Base-by-base conservation (phyloP, 2,888 invertebrate genomes). In the Incurvaria masculella region DNA sequence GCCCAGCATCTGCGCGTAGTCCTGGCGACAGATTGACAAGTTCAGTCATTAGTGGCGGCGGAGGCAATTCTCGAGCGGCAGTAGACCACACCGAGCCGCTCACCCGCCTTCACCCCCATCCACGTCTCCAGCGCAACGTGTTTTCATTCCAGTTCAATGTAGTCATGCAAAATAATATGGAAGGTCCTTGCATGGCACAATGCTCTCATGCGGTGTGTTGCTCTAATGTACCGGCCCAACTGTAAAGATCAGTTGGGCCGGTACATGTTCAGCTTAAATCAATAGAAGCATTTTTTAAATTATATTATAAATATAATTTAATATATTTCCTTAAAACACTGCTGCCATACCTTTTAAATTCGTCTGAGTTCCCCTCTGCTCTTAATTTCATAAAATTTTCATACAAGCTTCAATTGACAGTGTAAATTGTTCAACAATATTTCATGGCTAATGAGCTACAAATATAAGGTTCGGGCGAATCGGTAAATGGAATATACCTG, bases 1-100 rank as follows among this genome's bases (percentile, higher is more conserved):
- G 0, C 75, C 78, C 16, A 65, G 66, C 1, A 60, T 76, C 57
- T 78, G 76, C 0, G 81, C 82, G 65, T 82, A 88, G 57, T 88
- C 88, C 55, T 80, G 80, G 55, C 85, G 27, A 10, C 17, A 44
- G n/a, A 16, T 2, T 5, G 27, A 27, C 16, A 17, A 18, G 16
- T 45, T 45, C 16, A 14, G n/a, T 16, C 17, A 11, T 1, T 27
- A 16, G 11, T 11, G 23, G 5, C 10, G 11, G 10, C 39, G 57
- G 10, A 8, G 42, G 10, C n/a, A 16, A 16, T 5, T 5, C 23
- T 23, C 23, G 23, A 23, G 4, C 23, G 23, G 23, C 10, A 10
- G 23, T 23, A 23, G 5, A 23, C 10, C 5, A 23, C 23, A 10
- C 5, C 23, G 5, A 23, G 23, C 23, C 23, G 4, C 23, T 4